Base-by-base conservation (phyloP, 2,888 invertebrate species). In the Patella depressa region DNA sequence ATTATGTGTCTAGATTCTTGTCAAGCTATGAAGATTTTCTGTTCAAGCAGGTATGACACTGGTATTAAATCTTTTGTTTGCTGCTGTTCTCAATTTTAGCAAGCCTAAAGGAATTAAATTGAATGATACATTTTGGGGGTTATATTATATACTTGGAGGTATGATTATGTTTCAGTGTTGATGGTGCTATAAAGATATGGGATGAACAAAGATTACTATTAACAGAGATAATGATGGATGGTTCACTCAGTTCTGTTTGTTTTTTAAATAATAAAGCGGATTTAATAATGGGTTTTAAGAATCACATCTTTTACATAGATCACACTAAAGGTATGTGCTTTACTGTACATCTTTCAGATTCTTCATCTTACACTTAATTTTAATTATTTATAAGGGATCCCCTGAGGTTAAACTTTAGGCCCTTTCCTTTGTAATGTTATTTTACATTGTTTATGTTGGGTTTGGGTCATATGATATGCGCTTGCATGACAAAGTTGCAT, bases 141-240 rank as follows among this genome's bases (percentile, higher is more conserved):
- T 9, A 45, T 5, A 45, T 5, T 34, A 34, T 0, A 34, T 34
- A 34, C 5, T 5, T 34, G 34, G 4, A 4, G 34, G 34, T 34
- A 34, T 34, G 5, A 34, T 34, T 45, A 45, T 45, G 45, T 78
- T 78, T 55, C 81, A 89, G 89, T 82, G 80, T 78, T 57, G 90
- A 90, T 81, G 90, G 90, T n/a, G 83, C 84, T 53, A 85, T 90
- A n/a, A 90, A 89, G 80, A 83, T 90, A 14, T 90, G 90, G 90
- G 86, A 89, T 76, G 86, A 86, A 78, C 80, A 78, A 53, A 86
- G 86, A 72, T 79, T 83, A 1, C 81, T 89, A 55, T 73, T 91
- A 79, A 88, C 89, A 45, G 91, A 91, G 80, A 88, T 91, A 12
- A 85, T 82, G 81, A 72, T 90, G 74, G 87, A 88, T 69, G 81